A percentile compares a stretch with the other conserved stretches of the same genome.
phyloP scores from a whole-genome alignment of 2,113 vertebrate genomes.

The Prunella fulvescens region DNA sequence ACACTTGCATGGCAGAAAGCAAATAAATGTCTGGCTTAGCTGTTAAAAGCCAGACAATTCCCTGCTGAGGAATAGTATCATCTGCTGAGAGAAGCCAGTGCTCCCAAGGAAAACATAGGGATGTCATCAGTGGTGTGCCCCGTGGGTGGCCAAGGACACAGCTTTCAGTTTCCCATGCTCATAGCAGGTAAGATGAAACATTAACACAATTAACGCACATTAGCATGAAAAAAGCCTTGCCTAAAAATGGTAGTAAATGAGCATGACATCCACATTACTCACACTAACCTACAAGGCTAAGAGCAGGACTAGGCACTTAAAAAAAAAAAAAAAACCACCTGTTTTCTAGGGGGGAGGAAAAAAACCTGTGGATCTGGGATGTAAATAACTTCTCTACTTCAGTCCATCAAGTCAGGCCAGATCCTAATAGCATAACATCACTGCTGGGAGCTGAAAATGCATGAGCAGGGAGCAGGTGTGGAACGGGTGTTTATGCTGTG shows the following conservation, averaged over 20 bases:
- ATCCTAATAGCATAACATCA: neutral
- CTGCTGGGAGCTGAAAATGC: neutral
- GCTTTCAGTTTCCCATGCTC: neutral
- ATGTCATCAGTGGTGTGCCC: neutral
- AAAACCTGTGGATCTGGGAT: neutral
- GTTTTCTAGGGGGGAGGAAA: neutral
- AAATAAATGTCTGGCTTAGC: neutral
- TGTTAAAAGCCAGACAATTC: constrained; percentile 10
- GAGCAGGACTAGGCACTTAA: constrained; percentile 37
- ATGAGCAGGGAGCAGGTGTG: neutral
- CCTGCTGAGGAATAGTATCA: neutral
- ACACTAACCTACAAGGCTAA: constrained; percentile 2
- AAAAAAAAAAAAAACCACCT: neutral
- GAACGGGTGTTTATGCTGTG: neutral
- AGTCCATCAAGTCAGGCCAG: neutral
- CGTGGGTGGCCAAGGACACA: neutral
- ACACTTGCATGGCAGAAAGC: neutral
- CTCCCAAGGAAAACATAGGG: neutral
- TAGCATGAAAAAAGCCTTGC: neutral
- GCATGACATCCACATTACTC: neutral
- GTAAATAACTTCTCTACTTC: neutral
- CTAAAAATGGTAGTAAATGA: neutral
- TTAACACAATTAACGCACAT: neutral
- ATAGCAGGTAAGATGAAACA: neutral
- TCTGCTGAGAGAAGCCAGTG: neutral